Percentiles rank a stretch among this genome's conserved stretches.
These are phyloP conservation scores for Stenopsyche tienmushanensis DNA, from an alignment of 1,140 invertebrate genomes.

Conservation along the genomic window DNA sequence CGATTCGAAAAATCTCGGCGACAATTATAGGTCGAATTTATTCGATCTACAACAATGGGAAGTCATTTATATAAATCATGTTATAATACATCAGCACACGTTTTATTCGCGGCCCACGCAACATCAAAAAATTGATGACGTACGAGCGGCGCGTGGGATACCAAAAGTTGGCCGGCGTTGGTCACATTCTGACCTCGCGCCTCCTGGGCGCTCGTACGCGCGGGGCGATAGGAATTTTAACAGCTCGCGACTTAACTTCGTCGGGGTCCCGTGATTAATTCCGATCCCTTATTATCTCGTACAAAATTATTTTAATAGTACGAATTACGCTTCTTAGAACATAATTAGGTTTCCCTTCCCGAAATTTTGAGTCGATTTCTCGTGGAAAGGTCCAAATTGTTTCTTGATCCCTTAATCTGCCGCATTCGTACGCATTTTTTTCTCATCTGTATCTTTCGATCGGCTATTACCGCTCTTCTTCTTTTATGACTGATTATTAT, in stretches of 20 bases:
- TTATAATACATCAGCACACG: neutral
- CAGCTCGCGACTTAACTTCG: too few relatives aligned
- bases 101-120: conserved; percentile 16
- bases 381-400: conserved; percentile 28
- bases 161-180: neutral
- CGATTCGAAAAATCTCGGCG: too few relatives aligned
- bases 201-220: neutral
- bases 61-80: conserved; percentile 23
- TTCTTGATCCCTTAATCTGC: conserved; percentile 32
- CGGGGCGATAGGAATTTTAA: neutral
- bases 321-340: conserved; percentile 39
- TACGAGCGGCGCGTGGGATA: conserved; percentile 7
- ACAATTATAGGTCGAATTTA: conserved; percentile 23
- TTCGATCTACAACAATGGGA: conserved; percentile 4
- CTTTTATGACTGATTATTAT: conserved; percentile 38
- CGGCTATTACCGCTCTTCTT: conserved; percentile 23
- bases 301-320: conserved; percentile 40
- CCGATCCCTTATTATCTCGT: conserved; percentile 34
- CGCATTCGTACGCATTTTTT: neutral
- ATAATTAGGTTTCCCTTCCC: conserved; percentile 34
- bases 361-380: conserved; percentile 11
- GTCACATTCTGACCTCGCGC: neutral
- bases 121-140: conserved; percentile 7
- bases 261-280: conserved; percentile 15
- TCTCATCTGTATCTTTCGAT: conserved; percentile 9